Conservation (phyloP, 1,140 invertebrate species). For the Pogonomyrmex barbatus region DNA sequence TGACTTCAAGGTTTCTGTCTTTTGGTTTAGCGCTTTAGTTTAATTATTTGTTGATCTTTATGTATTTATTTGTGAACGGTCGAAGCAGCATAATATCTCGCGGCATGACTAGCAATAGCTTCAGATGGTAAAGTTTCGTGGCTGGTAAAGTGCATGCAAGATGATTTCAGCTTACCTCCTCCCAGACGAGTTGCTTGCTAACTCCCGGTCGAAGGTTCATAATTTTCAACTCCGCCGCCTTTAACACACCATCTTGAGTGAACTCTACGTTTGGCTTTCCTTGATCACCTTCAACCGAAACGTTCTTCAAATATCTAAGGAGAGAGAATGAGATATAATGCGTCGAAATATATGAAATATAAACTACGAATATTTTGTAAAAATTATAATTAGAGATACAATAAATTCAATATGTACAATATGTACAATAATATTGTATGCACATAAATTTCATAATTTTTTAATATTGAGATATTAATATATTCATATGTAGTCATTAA, state of each 20-base stretch:
- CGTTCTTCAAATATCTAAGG: constrained; percentile 93
- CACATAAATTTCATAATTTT: background rate
- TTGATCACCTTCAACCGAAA: constrained; percentile 92
- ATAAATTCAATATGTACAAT: background rate
- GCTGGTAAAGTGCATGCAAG: constrained; percentile 40
- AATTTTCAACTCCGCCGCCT: constrained; percentile 95
- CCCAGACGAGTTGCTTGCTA: constrained; percentile 94
- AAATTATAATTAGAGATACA: constrained; percentile 5
- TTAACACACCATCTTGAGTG: constrained; percentile 94
- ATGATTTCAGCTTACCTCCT: constrained; percentile 90
- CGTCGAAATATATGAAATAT: background rate
- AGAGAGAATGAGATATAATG: background rate
- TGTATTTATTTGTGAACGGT: constrained; percentile 38
- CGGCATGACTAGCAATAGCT: constrained; percentile 18
- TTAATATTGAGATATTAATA: background rate
- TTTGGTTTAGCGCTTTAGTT: background rate
- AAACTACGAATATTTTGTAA: background rate
- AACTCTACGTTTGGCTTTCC: constrained; percentile 94
- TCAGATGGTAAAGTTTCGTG: constrained; percentile 21
- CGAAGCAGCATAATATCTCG: background rate
- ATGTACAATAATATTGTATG: background rate
- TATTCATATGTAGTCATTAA: background rate
- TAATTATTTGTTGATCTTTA: constrained; percentile 32
- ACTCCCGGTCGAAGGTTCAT: constrained; percentile 95
- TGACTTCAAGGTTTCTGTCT: background rate